These are phyloP conservation scores for Austrofundulus limnaeus DNA, from an alignment of 2,113 vertebrate genomes.

Conservation along the genomic window DNA sequence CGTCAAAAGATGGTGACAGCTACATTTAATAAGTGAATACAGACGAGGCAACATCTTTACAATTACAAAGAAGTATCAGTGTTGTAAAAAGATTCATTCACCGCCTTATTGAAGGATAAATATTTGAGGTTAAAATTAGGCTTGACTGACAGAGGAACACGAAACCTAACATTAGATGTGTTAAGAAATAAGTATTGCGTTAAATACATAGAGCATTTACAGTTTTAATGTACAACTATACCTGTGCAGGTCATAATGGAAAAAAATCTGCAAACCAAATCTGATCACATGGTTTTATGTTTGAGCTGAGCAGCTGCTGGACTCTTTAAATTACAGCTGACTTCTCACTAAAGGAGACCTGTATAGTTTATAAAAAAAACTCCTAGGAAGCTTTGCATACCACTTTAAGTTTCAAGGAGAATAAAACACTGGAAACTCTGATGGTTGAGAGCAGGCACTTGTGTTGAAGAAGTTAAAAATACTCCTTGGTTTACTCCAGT, in stretches of 20 bases:
- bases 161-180: neutral
- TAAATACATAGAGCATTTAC: too few relatives aligned
- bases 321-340: slow-evolving; percentile 3
- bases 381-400: slow-evolving; percentile 47
- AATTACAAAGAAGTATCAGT: too few relatives aligned
- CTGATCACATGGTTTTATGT: neutral
- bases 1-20: neutral
- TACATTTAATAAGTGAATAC: too few relatives aligned
- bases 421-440: slow-evolving; percentile 49
- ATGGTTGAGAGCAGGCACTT: slow-evolving; percentile 15
- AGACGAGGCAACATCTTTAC: too few relatives aligned
- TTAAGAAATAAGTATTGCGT: neutral
- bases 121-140: too few relatives aligned
- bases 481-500: slow-evolving; percentile 21
- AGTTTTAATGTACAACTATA: neutral
- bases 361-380: slow-evolving; percentile 24
- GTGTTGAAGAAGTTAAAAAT: slow-evolving; percentile 47
- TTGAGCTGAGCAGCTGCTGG: neutral
- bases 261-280: neutral
- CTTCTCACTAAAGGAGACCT: slow-evolving; percentile 15
- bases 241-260: neutral
- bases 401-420: slow-evolving; percentile 39
- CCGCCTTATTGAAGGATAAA: slow-evolving; percentile 8
- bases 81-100: neutral
- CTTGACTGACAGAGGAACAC: too few relatives aligned